Conservation (phyloP, 1,140 invertebrate genomes). For the Drosophila eugracilis region DNA sequence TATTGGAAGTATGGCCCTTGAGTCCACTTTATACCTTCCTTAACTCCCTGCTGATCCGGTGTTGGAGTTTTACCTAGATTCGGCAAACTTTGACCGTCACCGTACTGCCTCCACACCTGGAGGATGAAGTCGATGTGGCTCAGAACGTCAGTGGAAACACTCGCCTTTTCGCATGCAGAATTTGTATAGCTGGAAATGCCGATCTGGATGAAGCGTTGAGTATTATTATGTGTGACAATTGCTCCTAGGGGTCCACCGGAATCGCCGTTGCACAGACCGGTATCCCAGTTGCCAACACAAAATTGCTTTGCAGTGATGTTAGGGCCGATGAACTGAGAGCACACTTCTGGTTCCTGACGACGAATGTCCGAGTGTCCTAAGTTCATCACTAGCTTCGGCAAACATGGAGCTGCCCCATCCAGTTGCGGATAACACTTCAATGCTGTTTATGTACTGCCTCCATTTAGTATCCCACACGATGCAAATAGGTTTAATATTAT, state of each 20-base stretch:
- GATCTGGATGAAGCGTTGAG: not conserved
- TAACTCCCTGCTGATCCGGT: not conserved
- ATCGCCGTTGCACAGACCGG: constrained; percentile 10
- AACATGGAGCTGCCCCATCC: constrained; percentile 1
- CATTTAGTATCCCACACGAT: not conserved
- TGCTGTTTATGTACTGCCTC: not conserved
- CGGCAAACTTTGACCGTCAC: not conserved
- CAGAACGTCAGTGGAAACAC: not conserved
- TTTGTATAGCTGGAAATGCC: constrained; percentile 12
- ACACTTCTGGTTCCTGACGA: not conserved
- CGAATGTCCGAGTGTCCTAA: not conserved
- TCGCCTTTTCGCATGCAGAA: not conserved
- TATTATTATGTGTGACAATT: not conserved
- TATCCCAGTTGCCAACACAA: constrained; percentile 7
- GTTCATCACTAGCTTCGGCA: not conserved
- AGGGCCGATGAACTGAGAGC: not conserved
- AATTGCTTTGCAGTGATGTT: not conserved
- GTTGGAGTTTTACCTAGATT: not conserved
- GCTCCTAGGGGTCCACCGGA: constrained; percentile 4
- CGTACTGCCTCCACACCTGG: not conserved
- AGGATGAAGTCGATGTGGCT: not conserved
- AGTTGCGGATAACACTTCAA: not conserved
- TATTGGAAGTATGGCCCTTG: not conserved
- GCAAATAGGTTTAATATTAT: constrained; percentile 11
- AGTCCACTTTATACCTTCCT: not conserved